Evolutionary conservation across 2,797 vertebrate genomes (phyloP).

Genomic region (Falco biarmicus): DNA sequence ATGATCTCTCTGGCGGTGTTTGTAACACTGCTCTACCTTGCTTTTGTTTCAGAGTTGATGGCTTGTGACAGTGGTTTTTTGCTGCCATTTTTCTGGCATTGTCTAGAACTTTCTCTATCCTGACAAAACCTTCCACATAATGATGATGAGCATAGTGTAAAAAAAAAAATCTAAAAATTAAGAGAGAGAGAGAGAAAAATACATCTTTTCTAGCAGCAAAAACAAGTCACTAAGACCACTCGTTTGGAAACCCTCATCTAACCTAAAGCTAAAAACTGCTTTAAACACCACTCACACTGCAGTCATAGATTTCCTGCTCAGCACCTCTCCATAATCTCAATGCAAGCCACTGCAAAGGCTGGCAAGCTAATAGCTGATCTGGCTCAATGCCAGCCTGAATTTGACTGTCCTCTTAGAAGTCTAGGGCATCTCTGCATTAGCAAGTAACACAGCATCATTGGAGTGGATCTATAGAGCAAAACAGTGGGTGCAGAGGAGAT

Average conservation of each 20-base stretch:
- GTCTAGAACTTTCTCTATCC: background rate
- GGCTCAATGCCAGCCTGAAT: constrained; percentile 26
- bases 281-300: constrained; percentile 15
- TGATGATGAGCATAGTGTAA: background rate
- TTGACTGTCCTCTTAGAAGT: constrained; percentile 23
- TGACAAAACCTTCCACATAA: background rate
- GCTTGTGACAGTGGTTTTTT: background rate
- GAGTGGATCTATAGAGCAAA: background rate
- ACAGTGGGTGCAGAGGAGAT: background rate
- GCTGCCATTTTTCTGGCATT: background rate
- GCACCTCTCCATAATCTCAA: constrained; percentile 34
- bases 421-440: constrained; percentile 28
- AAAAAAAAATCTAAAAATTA: background rate
- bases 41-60: background rate
- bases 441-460: background rate
- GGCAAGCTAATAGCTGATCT: constrained; percentile 49
- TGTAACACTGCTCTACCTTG: background rate
- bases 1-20: background rate
- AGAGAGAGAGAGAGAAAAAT: background rate
- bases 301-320: constrained; percentile 45
- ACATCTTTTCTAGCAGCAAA: background rate
- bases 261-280: constrained; percentile 36
- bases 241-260: constrained; percentile 8
- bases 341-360: constrained; percentile 36
- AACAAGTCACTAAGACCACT: background rate